These are phyloP conservation scores for Lypha dubia DNA, from an alignment of 2,888 invertebrate genomes.

Conservation along the genomic window DNA sequence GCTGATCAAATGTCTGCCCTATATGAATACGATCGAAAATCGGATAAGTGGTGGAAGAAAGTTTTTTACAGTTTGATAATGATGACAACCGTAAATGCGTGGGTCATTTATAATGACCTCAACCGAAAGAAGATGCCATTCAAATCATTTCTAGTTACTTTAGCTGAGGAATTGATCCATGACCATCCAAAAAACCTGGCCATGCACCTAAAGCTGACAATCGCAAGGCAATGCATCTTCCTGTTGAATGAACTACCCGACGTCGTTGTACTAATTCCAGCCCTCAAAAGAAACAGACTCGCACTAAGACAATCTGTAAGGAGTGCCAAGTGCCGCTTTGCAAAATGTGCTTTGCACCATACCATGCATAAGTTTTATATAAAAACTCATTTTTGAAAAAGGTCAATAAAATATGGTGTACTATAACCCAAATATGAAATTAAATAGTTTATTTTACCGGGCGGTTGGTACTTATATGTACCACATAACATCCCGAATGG, in stretches of 20 bases:
- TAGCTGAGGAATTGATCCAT: conserved; percentile 4
- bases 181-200: neutral
- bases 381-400: neutral
- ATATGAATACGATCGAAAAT: neutral
- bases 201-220: neutral
- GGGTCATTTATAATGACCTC: conserved; percentile 10
- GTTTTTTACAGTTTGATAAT: neutral
- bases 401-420: neutral
- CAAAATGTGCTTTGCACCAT: conserved; percentile 29
- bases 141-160: conserved; percentile 11
- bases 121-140: neutral
- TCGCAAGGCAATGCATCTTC: conserved; percentile 11
- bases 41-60: no score
- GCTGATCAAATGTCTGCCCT: neutral
- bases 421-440: neutral
- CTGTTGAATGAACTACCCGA: no score
- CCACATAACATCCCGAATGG: conserved; percentile 8
- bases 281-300: no score
- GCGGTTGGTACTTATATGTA: conserved; percentile 18
- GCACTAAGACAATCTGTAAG: no score
- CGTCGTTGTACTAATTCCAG: no score
- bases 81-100: neutral
- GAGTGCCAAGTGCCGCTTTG: conserved; percentile 11
- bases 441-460: conserved; percentile 1
- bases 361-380: conserved; percentile 1